Evolutionary conservation across 2,888 invertebrate species (phyloP).

Genomic region (Pachycephus smyrnensis): DNA sequence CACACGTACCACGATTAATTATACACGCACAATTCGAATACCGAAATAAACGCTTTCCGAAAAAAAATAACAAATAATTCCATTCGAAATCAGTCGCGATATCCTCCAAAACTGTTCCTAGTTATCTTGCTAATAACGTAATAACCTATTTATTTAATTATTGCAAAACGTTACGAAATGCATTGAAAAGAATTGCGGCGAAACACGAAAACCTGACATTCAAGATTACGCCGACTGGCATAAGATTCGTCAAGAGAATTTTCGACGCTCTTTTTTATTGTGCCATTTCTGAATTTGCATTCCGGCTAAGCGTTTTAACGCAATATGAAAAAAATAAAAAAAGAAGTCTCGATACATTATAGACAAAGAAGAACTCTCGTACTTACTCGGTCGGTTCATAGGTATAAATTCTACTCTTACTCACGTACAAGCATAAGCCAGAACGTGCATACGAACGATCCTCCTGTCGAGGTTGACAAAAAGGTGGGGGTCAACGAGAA

Average conservation of each 20-base stretch:
- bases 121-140: not conserved
- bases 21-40: not conserved
- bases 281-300: not conserved
- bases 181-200: not conserved
- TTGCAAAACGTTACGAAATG: not conserved
- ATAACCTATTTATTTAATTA: not conserved
- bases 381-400: not conserved
- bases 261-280: not conserved
- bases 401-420: conserved; percentile 33
- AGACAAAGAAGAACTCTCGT: not conserved
- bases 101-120: not conserved
- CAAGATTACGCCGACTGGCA: not conserved
- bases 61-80: not conserved
- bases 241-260: too few relatives aligned
- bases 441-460: conserved; percentile 36
- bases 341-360: not conserved
- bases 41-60: not conserved
- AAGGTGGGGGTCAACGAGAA: conserved; percentile 44
- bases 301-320: not conserved
- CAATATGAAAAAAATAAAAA: not conserved
- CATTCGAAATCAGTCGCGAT: not conserved
- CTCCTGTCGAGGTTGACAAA: conserved; percentile 18
- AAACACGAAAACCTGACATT: not conserved
- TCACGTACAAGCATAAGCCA: conserved; percentile 36
- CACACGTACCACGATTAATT: not conserved